Evolutionary conservation across 2,888 invertebrate species (phyloP).

Genomic region (Phyllotreta cruciferae): DNA sequence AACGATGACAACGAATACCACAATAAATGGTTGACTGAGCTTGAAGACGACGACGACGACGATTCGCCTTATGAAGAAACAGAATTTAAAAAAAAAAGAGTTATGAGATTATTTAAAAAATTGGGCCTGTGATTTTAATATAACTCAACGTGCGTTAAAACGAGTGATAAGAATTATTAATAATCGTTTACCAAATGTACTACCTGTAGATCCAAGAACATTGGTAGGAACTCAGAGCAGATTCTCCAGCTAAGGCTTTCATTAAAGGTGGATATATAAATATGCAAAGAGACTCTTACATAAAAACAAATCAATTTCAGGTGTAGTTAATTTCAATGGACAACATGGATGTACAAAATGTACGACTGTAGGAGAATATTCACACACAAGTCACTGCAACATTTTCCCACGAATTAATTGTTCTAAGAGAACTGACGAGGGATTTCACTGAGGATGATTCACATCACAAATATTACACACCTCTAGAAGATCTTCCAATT

Average conservation of each 20-base stretch:
- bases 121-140: conserved; percentile 22
- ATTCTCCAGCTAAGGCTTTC: conserved; percentile 39
- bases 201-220: conserved; percentile 23
- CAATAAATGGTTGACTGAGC: conserved; percentile 20
- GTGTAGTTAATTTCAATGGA: conserved; percentile 39
- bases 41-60: conserved; percentile 16
- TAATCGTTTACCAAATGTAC: conserved; percentile 6
- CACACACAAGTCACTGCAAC: conserved; percentile 36
- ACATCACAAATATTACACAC: conserved; percentile 20
- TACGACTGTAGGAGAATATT: conserved; percentile 37
- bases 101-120: conserved; percentile 13
- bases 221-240: conserved; percentile 29
- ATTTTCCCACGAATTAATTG: too few species aligned
- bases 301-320: conserved; percentile 32
- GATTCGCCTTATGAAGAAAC: conserved; percentile 5
- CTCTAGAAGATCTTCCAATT: conserved; percentile 12
- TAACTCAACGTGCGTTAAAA: conserved; percentile 20
- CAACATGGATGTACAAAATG: conserved; percentile 37
- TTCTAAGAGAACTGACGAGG: too few species aligned
- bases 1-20: conserved; percentile 6
- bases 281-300: not conserved
- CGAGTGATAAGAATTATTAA: conserved; percentile 6
- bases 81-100: conserved; percentile 16
- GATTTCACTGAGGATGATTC: too few species aligned
- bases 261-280: conserved; percentile 35